These are phyloP conservation scores for Papilio helenus DNA, from an alignment of 1,140 invertebrate species.

Conservation along the genomic window DNA sequence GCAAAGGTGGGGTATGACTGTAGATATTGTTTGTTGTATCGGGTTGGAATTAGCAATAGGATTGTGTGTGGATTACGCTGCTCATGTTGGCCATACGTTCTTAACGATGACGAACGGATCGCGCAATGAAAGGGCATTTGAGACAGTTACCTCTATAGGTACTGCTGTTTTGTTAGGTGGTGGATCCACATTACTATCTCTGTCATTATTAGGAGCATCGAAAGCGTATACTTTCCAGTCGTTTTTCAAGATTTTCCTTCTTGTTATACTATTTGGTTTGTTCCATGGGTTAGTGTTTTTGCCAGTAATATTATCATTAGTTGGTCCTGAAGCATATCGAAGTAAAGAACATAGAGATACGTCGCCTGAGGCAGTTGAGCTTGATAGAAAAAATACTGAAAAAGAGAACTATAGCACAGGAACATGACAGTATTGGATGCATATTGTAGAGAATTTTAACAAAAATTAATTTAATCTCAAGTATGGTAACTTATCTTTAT, in stretches of 20 bases:
- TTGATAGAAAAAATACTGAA: slow-evolving; percentile 61
- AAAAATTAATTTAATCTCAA: slow-evolving; percentile 20
- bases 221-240: slow-evolving; percentile 91
- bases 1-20: slow-evolving; percentile 91
- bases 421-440: not conserved
- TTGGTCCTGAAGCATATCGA: slow-evolving; percentile 85
- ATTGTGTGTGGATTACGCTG: slow-evolving; percentile 94
- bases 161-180: slow-evolving; percentile 92
- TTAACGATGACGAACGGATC: slow-evolving; percentile 83
- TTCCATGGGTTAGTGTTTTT: slow-evolving; percentile 90
- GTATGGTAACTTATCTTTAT: not conserved
- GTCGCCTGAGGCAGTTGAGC: slow-evolving; percentile 58
- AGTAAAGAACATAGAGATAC: slow-evolving; percentile 47
- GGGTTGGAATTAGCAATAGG: slow-evolving; percentile 93
- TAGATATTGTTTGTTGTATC: slow-evolving; percentile 94
- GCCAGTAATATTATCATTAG: slow-evolving; percentile 89
- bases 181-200: slow-evolving; percentile 90
- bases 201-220: slow-evolving; percentile 88
- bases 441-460: not conserved
- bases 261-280: slow-evolving; percentile 90
- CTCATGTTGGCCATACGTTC: slow-evolving; percentile 94
- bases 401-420: slow-evolving; percentile 46
- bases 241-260: slow-evolving; percentile 92
- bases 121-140: slow-evolving; percentile 85
- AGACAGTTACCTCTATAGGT: slow-evolving; percentile 90